Conservation (phyloP, 2,888 invertebrate genomes). For the Andricus curvator region DNA sequence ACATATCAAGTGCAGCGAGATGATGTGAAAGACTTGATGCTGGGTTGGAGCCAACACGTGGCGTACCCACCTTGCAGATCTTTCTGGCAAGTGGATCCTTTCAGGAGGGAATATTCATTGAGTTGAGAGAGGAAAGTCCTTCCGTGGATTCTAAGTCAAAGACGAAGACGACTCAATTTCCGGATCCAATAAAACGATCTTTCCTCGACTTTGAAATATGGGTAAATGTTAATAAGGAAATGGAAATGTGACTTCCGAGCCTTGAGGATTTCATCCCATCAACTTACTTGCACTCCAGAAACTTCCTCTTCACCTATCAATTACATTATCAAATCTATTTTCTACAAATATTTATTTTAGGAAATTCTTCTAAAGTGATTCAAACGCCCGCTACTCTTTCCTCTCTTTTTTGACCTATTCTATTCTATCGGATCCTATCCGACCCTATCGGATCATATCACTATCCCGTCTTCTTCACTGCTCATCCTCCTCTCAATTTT, state of each 20-base stretch:
- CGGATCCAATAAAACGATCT: not conserved
- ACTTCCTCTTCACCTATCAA: not conserved
- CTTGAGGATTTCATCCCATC: not conserved
- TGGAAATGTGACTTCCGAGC: not conserved
- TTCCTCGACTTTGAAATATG: conserved; percentile 2
- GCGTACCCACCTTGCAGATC: conserved; percentile 2
- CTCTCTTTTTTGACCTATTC: too few species aligned
- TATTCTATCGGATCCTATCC: too few species aligned
- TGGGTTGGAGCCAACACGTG: conserved; percentile 26
- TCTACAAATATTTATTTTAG: not conserved
- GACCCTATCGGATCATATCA: too few species aligned
- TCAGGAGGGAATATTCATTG: not conserved
- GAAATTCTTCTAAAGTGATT: too few species aligned
- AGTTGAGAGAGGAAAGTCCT: conserved; percentile 10
- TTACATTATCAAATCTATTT: not conserved
- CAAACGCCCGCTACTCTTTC: too few species aligned
- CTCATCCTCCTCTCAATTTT: too few species aligned
- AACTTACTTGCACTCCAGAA: not conserved
- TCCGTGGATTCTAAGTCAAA: not conserved
- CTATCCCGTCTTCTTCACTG: fast-evolving
- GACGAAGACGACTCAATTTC: too few species aligned
- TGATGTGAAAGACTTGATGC: conserved; percentile 10
- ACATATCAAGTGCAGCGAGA: conserved; percentile 13
- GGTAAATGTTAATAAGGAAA: not conserved
- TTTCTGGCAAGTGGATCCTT: conserved; percentile 24